These are phyloP conservation scores for Troides oblongomaculatus DNA, from an alignment of 2,888 invertebrate species.

Conservation along the genomic window DNA sequence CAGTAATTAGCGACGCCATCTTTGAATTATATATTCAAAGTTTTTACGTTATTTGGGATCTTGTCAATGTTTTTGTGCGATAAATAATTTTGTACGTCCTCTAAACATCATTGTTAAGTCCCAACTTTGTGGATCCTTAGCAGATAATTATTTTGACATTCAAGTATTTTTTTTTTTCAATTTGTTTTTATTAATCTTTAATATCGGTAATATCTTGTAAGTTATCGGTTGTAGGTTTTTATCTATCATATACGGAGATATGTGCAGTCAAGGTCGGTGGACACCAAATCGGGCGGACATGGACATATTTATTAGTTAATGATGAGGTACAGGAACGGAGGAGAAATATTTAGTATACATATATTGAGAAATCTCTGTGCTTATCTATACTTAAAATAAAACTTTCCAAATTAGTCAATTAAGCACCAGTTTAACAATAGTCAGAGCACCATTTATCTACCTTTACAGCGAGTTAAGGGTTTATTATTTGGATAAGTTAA, in stretches of 20 bases:
- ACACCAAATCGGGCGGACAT: background rate
- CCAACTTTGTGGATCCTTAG: background rate
- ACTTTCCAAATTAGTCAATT: too few relatives aligned
- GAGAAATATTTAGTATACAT: background rate
- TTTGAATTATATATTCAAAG: conserved; percentile 5
- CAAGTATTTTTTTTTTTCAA: background rate
- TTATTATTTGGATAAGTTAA: too few relatives aligned
- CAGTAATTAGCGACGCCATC: background rate
- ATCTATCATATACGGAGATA: background rate
- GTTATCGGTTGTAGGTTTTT: background rate
- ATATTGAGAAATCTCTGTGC: too few relatives aligned
- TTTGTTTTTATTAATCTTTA: background rate
- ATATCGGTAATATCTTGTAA: background rate
- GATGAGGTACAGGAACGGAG: background rate
- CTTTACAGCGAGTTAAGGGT: too few relatives aligned
- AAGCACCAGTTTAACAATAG: too few relatives aligned
- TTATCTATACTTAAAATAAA: too few relatives aligned
- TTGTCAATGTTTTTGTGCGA: background rate
- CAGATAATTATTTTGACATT: background rate
- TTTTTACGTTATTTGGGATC: conserved; percentile 1
- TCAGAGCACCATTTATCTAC: too few relatives aligned
- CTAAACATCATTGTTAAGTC: background rate
- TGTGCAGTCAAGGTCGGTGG: background rate
- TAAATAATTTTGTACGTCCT: background rate
- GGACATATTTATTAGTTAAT: background rate